Base-by-base conservation (phyloP, 2,888 invertebrate genomes). In the Tenthredo amoena region DNA sequence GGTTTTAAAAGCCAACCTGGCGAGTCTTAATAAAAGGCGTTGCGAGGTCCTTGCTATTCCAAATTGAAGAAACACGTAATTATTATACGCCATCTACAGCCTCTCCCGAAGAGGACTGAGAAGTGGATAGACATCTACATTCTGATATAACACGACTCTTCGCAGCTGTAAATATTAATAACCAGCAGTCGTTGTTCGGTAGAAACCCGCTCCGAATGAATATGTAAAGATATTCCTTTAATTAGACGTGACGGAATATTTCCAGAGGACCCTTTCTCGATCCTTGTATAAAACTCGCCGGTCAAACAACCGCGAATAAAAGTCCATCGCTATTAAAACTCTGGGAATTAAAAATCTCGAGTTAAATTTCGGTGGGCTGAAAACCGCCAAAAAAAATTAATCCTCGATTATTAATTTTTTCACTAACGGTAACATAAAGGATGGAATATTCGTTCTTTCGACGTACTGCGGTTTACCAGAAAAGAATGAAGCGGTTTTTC, bases 221-320 rank as follows among this genome's bases (percentile, higher is more conserved):
- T 58, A 81, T 62, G 58, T 10, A 81, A 77, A 81, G 37, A 62
- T 81, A 81, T 81, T 81, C 81, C 62, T 62, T 81, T 43, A 81
- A 81, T 81, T 81, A 81, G 34, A 15, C 43, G 43, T 26, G 21
- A 74, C 21, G 40, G 43, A 74, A 74, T 40, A 74, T 43, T 68
- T 34, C 21, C 43, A 26, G 40, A 40, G 43, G 21, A 21, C 21
- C 40, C n/a, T 43, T 43, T 40, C n/a, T 9, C 37, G n/a, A 31
- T 40, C 43, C 9, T 72, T 72, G 18, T 72, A 37, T 37, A n/a
- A n/a, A 50, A n/a, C 50, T 50, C 50, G 50, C 18, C n/a, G 71
- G 71, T 71, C 71, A 71, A 71, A 34, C 7, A 74, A 43, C 34
- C 68, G 68, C 5, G 34, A 68, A 18, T 34, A 68, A 68, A 34